A percentile compares a stretch with the other conserved stretches of the same genome.
Evolutionary conservation across 1,140 invertebrate genomes (phyloP).

Genomic region (Heliothis virescens): DNA sequence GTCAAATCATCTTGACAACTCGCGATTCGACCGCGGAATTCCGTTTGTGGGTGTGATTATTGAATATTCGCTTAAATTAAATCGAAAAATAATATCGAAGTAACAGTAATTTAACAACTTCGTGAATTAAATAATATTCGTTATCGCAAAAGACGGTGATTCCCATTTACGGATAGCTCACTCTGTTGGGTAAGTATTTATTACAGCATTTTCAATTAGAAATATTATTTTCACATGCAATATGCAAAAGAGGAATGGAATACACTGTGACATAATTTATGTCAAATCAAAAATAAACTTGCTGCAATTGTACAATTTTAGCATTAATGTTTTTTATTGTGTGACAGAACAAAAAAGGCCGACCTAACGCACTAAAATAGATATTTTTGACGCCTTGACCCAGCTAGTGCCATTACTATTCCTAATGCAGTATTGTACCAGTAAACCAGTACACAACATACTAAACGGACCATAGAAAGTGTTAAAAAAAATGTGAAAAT

Average conservation of each 20-base stretch:
- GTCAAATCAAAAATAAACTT: conserved; percentile 32
- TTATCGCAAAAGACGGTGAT: conserved; percentile 30
- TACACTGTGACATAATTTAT: conserved; percentile 43
- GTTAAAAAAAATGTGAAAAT: background rate
- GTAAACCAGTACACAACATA: conserved; percentile 58
- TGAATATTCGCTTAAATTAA: conserved; percentile 42
- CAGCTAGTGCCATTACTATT: conserved; percentile 65
- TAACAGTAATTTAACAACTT: background rate
- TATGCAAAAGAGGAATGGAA: conserved; percentile 59
- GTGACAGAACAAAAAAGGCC: conserved; percentile 38
- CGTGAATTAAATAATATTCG: conserved; percentile 35
- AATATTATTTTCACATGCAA: conserved; percentile 45
- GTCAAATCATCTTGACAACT: conserved; percentile 50
- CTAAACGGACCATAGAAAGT: conserved; percentile 22
- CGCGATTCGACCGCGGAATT: conserved; percentile 65
- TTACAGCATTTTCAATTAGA: conserved; percentile 50
- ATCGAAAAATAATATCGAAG: conserved; percentile 44
- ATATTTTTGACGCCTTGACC: conserved; percentile 66
- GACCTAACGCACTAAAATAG: conserved; percentile 47
- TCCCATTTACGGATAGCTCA: conserved; percentile 49
- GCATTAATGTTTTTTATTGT: conserved; percentile 11
- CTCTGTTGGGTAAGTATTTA: conserved; percentile 69
- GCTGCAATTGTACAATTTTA: conserved; percentile 7
- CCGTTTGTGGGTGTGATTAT: conserved; percentile 72
- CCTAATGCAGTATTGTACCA: conserved; percentile 63